Evolutionary conservation across 2,888 invertebrate genomes (phyloP).

Genomic region (Andricus quercusramuli): DNA sequence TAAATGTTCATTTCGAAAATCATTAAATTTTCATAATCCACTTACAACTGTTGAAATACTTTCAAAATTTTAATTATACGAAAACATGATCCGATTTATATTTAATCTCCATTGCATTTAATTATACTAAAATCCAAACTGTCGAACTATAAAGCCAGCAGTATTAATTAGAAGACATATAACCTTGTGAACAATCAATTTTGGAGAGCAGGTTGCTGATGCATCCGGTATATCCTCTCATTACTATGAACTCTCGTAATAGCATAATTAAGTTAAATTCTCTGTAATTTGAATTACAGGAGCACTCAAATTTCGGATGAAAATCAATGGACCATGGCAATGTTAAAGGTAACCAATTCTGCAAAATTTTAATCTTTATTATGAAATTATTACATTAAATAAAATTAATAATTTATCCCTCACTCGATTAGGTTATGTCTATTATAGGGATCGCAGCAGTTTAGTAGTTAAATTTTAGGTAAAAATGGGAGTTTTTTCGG

Average conservation of each 20-base stretch:
- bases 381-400: no score
- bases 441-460: no score
- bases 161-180: not conserved
- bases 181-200: constrained; percentile 22
- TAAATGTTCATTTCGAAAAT: not conserved
- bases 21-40: not conserved
- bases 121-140: not conserved
- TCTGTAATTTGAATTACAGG: constrained; percentile 26
- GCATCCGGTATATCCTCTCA: not conserved
- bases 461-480: no score
- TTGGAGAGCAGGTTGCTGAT: not conserved
- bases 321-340: not conserved
- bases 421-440: no score
- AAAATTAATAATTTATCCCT: no score
- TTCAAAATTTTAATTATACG: not conserved
- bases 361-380: no score
- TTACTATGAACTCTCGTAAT: constrained; percentile 8
- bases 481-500: no score
- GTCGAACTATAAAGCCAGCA: not conserved
- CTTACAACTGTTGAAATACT: not conserved
- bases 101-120: not conserved
- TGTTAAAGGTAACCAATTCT: not conserved
- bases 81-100: not conserved
- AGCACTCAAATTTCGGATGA: not conserved
- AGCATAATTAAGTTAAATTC: constrained; percentile 1